A percentile compares a stretch with the other conserved stretches of the same genome.
Evolutionary conservation across 2,888 invertebrate species (phyloP).

Genomic region (Eugnorisma glareosa): DNA sequence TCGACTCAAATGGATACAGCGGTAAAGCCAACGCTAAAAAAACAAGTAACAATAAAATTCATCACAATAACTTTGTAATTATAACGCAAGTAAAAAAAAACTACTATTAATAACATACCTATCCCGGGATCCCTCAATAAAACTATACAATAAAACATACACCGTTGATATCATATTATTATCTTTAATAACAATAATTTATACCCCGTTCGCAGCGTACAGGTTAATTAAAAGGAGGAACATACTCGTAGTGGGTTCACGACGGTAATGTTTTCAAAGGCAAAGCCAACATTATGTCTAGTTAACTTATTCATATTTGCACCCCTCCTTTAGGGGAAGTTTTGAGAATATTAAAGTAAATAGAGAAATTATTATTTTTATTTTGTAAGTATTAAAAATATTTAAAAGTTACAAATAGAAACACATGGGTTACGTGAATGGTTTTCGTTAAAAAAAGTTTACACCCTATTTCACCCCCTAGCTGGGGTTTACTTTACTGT

Average conservation of each 20-base stretch:
- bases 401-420: too few relatives aligned
- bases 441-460: constrained; percentile 4
- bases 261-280: constrained; percentile 36
- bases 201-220: constrained; percentile 11
- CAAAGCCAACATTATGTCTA: constrained; percentile 32
- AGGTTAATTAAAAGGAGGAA: constrained; percentile 54
- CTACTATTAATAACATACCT: constrained; percentile 10
- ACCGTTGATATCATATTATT: constrained; percentile 38
- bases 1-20: not conserved
- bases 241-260: constrained; percentile 12
- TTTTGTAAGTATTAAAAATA: not conserved
- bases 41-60: not conserved
- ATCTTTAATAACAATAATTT: constrained; percentile 50
- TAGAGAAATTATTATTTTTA: not conserved
- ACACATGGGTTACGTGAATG: not conserved
- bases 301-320: not conserved
- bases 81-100: not conserved
- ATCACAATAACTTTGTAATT: constrained; percentile 7
- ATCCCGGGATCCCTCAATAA: constrained; percentile 10
- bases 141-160: constrained; percentile 20
- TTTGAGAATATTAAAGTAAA: not conserved
- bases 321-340: not conserved
- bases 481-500: not conserved
- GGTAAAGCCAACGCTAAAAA: not conserved
- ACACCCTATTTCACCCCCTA: not conserved